Evolutionary conservation across 2,888 invertebrate species (phyloP).

Genomic region (Dinocampus coccinellae): DNA sequence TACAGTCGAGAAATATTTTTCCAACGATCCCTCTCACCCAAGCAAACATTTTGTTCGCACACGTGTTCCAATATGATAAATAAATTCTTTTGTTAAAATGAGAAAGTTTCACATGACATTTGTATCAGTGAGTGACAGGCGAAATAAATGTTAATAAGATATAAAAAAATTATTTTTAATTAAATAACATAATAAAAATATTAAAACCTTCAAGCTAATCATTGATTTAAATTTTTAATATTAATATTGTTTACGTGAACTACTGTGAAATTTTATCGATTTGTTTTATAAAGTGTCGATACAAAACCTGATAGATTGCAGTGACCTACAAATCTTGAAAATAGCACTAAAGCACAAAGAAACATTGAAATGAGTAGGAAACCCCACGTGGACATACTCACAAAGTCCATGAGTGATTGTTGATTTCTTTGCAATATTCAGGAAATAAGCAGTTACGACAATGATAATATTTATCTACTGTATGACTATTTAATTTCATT

Average conservation of each 20-base stretch:
- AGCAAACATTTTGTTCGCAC: not conserved
- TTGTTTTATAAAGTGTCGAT: slow-evolving; percentile 1
- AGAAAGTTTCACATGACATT: not conserved
- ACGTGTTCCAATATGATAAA: not conserved
- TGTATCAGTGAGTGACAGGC: too few species aligned
- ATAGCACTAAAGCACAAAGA: slow-evolving; percentile 18
- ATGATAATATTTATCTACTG: not conserved
- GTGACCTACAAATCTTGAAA: slow-evolving; percentile 31
- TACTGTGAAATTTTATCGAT: not conserved
- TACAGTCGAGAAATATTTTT: not conserved
- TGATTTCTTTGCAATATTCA: slow-evolving; percentile 12
- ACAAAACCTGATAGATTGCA: slow-evolving; percentile 22
- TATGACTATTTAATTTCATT: too few species aligned
- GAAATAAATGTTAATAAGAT: too few species aligned
- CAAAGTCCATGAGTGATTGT: slow-evolving; percentile 25
- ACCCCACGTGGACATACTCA: not conserved
- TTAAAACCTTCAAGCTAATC: not conserved
- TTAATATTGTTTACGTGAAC: not conserved
- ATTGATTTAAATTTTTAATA: not conserved
- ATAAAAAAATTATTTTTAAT: too few species aligned
- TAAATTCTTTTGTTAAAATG: not conserved
- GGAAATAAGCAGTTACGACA: not conserved
- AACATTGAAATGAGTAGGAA: not conserved
- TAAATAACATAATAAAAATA: too few species aligned
- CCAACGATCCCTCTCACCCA: not conserved